These are phyloP conservation scores for Chromobotia macracanthus DNA, from an alignment of 2,797 vertebrate species.

Conservation along the genomic window DNA sequence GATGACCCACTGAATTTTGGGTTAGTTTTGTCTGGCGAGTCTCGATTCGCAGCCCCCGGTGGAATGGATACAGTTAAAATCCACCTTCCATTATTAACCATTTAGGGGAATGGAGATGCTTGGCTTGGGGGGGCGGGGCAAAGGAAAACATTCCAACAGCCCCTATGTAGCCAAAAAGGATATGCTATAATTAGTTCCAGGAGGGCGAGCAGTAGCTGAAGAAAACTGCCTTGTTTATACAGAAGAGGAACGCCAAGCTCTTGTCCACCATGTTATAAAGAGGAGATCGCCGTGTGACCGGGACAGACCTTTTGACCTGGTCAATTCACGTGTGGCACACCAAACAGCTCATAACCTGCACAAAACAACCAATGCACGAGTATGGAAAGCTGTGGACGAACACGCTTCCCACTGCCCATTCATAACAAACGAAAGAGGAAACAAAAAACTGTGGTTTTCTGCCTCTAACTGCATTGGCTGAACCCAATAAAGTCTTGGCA, in stretches of 20 bases:
- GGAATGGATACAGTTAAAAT: conserved; percentile 58
- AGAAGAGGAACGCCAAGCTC: conserved; percentile 57
- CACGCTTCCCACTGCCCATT: conserved; percentile 57
- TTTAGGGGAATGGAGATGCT: conserved; percentile 56
- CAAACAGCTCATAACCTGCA: conserved; percentile 60
- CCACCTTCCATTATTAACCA: conserved; percentile 64
- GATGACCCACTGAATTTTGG: background rate
- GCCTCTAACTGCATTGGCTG: conserved; percentile 49
- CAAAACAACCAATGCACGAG: conserved; percentile 59
- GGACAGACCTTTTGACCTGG: conserved; percentile 38
- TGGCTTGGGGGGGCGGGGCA: conserved; percentile 39
- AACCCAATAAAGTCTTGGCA: conserved; percentile 51
- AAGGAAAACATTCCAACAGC: conserved; percentile 66
- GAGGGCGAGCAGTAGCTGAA: conserved; percentile 64
- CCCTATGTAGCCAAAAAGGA: conserved; percentile 66
- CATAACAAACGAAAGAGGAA: conserved; percentile 57
- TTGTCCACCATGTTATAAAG: conserved; percentile 55
- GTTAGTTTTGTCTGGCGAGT: background rate
- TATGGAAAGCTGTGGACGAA: conserved; percentile 39
- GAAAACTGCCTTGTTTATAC: conserved; percentile 66
- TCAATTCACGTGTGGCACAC: conserved; percentile 58
- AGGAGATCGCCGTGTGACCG: conserved; percentile 41
- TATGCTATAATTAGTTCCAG: conserved; percentile 71
- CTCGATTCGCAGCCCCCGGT: conserved; percentile 37
- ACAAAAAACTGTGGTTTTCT: conserved; percentile 50